A percentile compares a stretch with the other conserved stretches of the same genome.
Evolutionary conservation across 2,797 vertebrate genomes (phyloP).

Genomic region (Acanthurus lineatus): DNA sequence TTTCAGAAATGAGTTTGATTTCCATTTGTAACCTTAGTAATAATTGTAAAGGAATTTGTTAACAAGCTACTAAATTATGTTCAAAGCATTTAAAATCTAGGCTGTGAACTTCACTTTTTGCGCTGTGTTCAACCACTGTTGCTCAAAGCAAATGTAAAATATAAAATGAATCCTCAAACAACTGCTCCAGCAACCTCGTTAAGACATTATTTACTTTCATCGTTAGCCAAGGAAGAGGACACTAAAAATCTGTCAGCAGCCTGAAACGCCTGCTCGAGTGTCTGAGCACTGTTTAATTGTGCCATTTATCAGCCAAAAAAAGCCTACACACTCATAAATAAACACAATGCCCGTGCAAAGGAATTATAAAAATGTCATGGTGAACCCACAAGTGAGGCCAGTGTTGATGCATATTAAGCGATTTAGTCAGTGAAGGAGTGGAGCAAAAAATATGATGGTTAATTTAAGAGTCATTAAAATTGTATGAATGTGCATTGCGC

Average conservation of each 20-base stretch:
- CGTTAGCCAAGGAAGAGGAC: slow-evolving; percentile 89
- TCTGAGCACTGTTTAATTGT: slow-evolving; percentile 91
- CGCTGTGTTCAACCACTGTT: slow-evolving; percentile 63
- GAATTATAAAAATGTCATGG: slow-evolving; percentile 95
- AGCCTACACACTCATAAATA: slow-evolving; percentile 93
- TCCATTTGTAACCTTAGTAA: slow-evolving; percentile 67
- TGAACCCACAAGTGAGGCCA: slow-evolving; percentile 90
- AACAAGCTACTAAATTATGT: slow-evolving; percentile 79
- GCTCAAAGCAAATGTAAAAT: slow-evolving; percentile 78
- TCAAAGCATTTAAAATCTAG: slow-evolving; percentile 72
- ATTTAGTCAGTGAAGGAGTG: slow-evolving; percentile 90
- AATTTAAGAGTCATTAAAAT: slow-evolving; percentile 96
- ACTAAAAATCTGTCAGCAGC: slow-evolving; percentile 92
- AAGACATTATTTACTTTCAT: slow-evolving; percentile 94
- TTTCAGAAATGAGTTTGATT: slow-evolving; percentile 62
- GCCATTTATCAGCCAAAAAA: slow-evolving; percentile 93
- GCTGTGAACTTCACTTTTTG: slow-evolving; percentile 66
- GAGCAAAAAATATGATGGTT: slow-evolving; percentile 90
- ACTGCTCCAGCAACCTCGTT: slow-evolving; percentile 84
- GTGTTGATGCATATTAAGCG: slow-evolving; percentile 93
- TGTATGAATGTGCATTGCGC: slow-evolving; percentile 91
- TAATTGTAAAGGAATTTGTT: slow-evolving; percentile 77
- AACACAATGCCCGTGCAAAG: slow-evolving; percentile 91
- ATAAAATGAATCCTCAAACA: slow-evolving; percentile 84
- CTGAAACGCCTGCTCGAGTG: slow-evolving; percentile 89